Conservation (phyloP, 35 echinoderm and acorn worm genomes). For the Anneissia japonica region DNA sequence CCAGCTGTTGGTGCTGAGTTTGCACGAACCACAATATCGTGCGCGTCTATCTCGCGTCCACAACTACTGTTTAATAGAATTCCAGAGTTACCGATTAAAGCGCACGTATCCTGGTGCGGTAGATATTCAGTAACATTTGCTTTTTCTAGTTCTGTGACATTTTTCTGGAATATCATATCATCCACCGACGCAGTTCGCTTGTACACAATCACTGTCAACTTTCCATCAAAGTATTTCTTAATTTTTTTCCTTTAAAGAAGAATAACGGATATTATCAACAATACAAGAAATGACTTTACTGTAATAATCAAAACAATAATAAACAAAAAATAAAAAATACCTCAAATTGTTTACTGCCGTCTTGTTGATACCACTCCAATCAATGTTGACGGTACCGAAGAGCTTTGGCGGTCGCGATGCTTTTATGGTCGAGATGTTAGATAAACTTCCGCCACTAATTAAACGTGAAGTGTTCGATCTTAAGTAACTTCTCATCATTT, state of each 20-base stretch:
- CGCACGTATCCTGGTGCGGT: not conserved
- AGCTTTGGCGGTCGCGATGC: no score
- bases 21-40: conserved; percentile 27
- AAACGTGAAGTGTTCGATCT: no score
- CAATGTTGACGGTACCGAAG: no score
- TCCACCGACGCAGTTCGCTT: not conserved
- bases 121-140: not conserved
- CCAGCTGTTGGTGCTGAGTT: conserved; percentile 15
- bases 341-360: no score
- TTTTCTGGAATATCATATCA: not conserved
- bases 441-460: no score
- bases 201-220: not conserved
- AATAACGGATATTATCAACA: no score
- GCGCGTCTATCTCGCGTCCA: conserved; percentile 17
- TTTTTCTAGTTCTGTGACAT: not conserved
- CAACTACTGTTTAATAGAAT: conserved; percentile 30
- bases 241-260: conserved; percentile 1
- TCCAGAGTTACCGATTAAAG: conserved; percentile 34
- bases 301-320: no score
- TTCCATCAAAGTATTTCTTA: not conserved
- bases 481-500: no score
- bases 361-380: no score
- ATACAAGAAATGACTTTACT: no score
- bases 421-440: no score
- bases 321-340: no score